Base-by-base conservation (phyloP, 2,888 invertebrate genomes). In the Fragum sueziense region DNA sequence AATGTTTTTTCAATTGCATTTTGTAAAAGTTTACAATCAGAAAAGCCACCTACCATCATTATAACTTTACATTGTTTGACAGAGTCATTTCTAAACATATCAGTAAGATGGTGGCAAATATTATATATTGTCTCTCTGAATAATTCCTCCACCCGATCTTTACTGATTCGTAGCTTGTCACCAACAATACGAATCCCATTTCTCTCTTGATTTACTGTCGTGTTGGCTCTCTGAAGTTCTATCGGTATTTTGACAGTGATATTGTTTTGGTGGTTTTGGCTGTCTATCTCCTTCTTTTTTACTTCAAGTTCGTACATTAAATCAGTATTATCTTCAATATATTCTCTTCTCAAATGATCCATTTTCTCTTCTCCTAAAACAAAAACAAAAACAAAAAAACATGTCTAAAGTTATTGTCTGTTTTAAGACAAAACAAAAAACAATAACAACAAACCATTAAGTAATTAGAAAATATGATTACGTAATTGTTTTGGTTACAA, bases 1-100 rank as follows among this genome's bases (percentile, higher is more conserved):
- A 62, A 62, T 11, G 11, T 25, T 9, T 20, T 20, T 9, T n/a
- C n/a, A 62, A 62, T 22, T 4, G 17, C 37, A 22, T 62, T 17
- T 34, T 34, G 14, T 11, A 62, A 37, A 22, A 62, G n/a, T 22
- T 9, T 14, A 2, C 31, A 62, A 22, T 62, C 62, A 1, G 62
- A 33, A 22, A 62, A 62, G 6, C 62, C 62, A 1, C 62, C 62
- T 9, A 62, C 62, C 37, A 62, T 3, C n/a, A 62, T 52, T n/a
- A 52, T 11, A 22, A 22, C 37, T 14, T 37, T 7, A 20, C 52
- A 52, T 11, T 52, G 4, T 52, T 22, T 52, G 6, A 52, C 52
- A 6, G 52, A 22, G 6, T 52, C 52, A 6, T 7, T n/a, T 52
- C 6, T 20, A n/a, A 52, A 22, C 52, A 52, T 17, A 11, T 52